Evolutionary conservation across 2,113 vertebrate genomes (phyloP).

Genomic region (Montifringilla adamsi): DNA sequence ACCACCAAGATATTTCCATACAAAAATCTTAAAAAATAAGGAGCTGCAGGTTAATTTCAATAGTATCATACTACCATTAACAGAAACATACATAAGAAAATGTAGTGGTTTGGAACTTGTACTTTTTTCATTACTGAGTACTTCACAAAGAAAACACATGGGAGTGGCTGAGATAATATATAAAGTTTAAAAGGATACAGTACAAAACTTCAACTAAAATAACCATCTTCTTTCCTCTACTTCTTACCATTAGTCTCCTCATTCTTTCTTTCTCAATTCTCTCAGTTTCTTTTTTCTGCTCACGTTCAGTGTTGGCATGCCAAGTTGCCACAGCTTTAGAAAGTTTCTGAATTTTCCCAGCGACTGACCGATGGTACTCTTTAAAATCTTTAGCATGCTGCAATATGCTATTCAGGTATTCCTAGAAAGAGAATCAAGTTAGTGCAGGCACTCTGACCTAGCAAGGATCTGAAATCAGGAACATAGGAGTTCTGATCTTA

Average conservation of each 20-base stretch:
- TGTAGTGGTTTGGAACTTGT: not conserved
- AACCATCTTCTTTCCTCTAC: not conserved
- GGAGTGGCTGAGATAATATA: not conserved
- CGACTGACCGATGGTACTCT: constrained; percentile 93
- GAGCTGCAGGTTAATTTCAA: not conserved
- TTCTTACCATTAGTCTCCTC: constrained; percentile 93
- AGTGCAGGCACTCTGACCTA: not conserved
- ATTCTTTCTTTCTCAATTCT: constrained; percentile 98
- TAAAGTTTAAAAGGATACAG: not conserved
- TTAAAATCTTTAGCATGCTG: constrained; percentile 99
- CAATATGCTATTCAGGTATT: constrained; percentile 97
- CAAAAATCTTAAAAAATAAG: not conserved
- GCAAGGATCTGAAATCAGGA: not conserved
- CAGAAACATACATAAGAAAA: not conserved
- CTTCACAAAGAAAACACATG: not conserved
- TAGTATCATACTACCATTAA: not conserved
- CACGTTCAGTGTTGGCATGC: constrained; percentile 97
- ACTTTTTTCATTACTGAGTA: not conserved
- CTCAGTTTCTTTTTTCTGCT: constrained; percentile 98
- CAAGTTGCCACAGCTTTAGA: constrained; percentile 92
- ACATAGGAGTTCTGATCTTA: not conserved
- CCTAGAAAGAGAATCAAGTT: constrained; percentile 73
- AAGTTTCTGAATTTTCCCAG: constrained; percentile 95
- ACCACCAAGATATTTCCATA: not conserved
- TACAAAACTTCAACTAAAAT: not conserved